Evolutionary conservation across 2,113 vertebrate genomes (phyloP), one percentile per base, ranked within the genome.

Genomic region (Shinisaurus crocodilurus): DNA sequence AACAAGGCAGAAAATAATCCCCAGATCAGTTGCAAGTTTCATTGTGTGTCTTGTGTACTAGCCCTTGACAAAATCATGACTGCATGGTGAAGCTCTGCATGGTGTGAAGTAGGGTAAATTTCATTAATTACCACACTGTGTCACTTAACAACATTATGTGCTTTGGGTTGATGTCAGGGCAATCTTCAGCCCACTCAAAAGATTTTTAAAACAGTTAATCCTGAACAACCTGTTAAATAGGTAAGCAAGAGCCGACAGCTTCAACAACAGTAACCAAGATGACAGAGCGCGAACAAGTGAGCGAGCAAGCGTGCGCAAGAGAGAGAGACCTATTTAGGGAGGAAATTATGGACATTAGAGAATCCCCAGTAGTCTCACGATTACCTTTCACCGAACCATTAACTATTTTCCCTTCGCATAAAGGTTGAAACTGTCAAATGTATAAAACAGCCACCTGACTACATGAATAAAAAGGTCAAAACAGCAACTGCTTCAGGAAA

Each of bases 391-490:
- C n/a, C 37, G 32, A 69, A 45, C 16, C 85, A 65, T 65, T 69
- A 65, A 6, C 34, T 80, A 69, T 13, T 54, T 50, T 40, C 15
- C 45, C 25, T 54, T 70, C 43, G 57, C n/a, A n/a, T 40, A 82
- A 82, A 79, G 63, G 27, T 32, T 70, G n/a, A 88, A 69, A 25
- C 77, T 69, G n/a, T 40, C 48, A 54, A 70, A 81, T 25, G 65
- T 70, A 18, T n/a, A 27, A 48, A 63, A 83, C 3, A 83, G n/a
- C 82, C 57, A 79, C 34, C 32, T 50, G 34, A 48, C 37, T 80
- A 70, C 54, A 50, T 70, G 77, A 88, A 70, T 16, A 40, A 54
- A 34, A 88, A 88, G 65, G 77, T 88, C 77, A 88, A 82, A 88
- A 54, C 45, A 81, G 43, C 43, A 81, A 80, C n/a, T 79, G 87